Evolutionary conservation across 2,797 vertebrate species (phyloP).

Genomic region (Pangasius macronema): DNA sequence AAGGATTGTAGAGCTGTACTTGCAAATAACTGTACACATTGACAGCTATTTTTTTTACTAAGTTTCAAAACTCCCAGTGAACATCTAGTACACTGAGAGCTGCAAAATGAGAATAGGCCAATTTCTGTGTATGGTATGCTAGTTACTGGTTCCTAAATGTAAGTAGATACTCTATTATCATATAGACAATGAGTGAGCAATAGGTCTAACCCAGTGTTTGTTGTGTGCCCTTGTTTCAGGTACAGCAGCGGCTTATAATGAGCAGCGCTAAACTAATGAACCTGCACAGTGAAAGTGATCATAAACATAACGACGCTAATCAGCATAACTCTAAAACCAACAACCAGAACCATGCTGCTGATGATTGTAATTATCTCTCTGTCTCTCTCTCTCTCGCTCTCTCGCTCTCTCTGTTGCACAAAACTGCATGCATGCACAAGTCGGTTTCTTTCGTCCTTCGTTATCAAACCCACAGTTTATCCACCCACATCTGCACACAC

Average conservation of each 20-base stretch:
- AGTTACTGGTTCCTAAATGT: not conserved
- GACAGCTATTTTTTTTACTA: not conserved
- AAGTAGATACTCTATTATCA: not conserved
- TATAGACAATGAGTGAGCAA: conserved; percentile 1
- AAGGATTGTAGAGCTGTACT: not conserved
- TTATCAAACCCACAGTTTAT: conserved; percentile 47
- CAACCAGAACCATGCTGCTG: conserved; percentile 46
- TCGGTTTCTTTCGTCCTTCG: not conserved
- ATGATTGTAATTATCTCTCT: conserved; percentile 43
- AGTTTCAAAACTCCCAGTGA: not conserved
- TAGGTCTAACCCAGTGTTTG: conserved; percentile 39
- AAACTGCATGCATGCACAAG: conserved; percentile 33
- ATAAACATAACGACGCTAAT: conserved; percentile 51
- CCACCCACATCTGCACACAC: conserved; percentile 54
- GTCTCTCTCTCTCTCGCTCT: conserved; percentile 26
- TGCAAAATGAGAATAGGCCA: not conserved
- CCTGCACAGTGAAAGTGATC: conserved; percentile 39
- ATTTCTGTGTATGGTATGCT: not conserved
- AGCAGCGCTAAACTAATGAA: conserved; percentile 41
- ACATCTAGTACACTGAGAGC: not conserved
- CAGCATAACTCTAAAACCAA: conserved; percentile 53
- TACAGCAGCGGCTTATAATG: conserved; percentile 39
- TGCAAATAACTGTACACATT: not conserved
- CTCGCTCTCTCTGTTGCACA: conserved; percentile 21
- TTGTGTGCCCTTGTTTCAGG: conserved; percentile 51